phyloP scores from a whole-genome alignment of 1,140 invertebrate species.

The Pteromalus puparum region DNA sequence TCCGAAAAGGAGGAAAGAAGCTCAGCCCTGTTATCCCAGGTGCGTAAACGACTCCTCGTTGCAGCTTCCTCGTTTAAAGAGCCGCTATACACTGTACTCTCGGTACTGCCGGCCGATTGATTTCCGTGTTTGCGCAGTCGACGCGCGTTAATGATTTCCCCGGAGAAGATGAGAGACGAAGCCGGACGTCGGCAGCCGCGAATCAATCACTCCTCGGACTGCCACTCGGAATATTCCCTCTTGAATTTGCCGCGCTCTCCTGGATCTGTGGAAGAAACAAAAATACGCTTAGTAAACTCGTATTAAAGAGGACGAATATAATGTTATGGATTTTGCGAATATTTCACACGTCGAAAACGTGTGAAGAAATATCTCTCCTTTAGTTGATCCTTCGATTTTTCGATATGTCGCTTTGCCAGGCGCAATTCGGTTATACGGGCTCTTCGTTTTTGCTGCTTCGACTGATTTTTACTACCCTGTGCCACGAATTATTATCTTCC shows the following conservation, averaged over 20 bases:
- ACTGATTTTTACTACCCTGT: slow-evolving; percentile 2
- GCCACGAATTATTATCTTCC: slow-evolving; percentile 19
- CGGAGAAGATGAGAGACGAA: neutral
- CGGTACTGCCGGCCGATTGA: neutral
- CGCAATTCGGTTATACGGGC: too few relatives aligned
- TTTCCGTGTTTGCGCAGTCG: neutral
- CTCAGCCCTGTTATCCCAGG: neutral
- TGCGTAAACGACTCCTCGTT: neutral
- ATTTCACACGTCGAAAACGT: too few relatives aligned
- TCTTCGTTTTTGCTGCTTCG: slow-evolving; percentile 12
- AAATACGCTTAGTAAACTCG: neutral
- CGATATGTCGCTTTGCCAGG: too few relatives aligned
- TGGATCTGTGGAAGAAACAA: neutral
- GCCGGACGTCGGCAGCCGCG: neutral
- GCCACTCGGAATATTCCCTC: neutral
- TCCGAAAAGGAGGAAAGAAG: neutral
- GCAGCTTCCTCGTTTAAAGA: too few relatives aligned
- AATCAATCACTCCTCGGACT: neutral
- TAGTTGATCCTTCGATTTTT: too few relatives aligned
- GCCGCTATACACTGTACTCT: too few relatives aligned
- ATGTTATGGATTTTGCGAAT: neutral
- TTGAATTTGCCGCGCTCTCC: neutral
- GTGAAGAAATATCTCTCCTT: too few relatives aligned
- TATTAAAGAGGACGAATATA: neutral
- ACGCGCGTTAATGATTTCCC: neutral